phyloP scores from a whole-genome alignment of 2,888 invertebrate genomes.

The Melitaea athalia region DNA sequence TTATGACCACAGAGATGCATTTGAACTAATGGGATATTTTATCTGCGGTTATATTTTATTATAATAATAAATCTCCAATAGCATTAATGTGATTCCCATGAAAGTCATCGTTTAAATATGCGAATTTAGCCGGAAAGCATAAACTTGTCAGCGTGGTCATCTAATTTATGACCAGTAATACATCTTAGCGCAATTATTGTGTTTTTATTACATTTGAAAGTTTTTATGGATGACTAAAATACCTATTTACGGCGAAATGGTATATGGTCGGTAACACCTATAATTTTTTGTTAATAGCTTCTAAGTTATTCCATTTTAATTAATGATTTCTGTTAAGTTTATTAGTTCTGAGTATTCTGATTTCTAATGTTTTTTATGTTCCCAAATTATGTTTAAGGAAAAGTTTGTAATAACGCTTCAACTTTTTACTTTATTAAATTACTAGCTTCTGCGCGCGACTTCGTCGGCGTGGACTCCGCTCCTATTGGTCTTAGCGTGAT shows the following conservation, averaged over 20 bases:
- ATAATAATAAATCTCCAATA: constrained; percentile 18
- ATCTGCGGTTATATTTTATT: background rate
- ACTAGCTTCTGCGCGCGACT: too few species aligned
- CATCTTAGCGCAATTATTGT: constrained; percentile 38
- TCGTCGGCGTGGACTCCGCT: too few species aligned
- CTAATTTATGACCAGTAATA: constrained; percentile 47
- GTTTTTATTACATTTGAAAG: constrained; percentile 22
- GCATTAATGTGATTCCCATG: constrained; percentile 26
- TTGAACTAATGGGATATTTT: background rate
- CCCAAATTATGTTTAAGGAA: background rate
- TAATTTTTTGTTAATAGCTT: background rate
- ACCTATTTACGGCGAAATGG: constrained; percentile 1
- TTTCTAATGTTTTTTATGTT: background rate
- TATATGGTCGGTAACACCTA: background rate
- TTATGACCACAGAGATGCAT: background rate
- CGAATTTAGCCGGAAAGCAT: constrained; percentile 44
- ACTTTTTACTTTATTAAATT: too few species aligned
- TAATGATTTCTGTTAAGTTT: constrained; percentile 4
- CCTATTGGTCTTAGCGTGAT: too few species aligned
- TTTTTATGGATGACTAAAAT: constrained; percentile 20
- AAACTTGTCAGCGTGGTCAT: constrained; percentile 35
- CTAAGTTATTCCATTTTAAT: background rate
- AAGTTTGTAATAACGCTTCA: background rate
- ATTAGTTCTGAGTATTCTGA: background rate
- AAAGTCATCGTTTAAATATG: constrained; percentile 43